Conservation (phyloP, 2,888 invertebrate genomes). For the Notodromas monacha region DNA sequence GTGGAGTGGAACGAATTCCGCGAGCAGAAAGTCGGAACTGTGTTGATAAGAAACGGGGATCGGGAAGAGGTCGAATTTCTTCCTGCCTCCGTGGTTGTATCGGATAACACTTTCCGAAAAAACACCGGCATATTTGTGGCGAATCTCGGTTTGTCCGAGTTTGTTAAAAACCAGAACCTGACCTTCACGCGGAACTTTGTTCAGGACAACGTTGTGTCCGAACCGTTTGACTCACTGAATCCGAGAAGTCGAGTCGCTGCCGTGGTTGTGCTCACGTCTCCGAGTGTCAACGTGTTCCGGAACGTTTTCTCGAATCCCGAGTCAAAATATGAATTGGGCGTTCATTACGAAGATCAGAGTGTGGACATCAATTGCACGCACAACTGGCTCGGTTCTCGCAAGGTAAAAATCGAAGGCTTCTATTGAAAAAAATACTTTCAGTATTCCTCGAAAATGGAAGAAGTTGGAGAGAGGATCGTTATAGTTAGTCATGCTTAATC, state of each 20-base stretch:
- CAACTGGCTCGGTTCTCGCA: constrained; percentile 85
- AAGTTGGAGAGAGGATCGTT: too few relatives aligned
- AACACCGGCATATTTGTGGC: constrained; percentile 65
- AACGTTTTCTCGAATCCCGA: constrained; percentile 70
- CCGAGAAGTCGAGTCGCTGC: constrained; percentile 76
- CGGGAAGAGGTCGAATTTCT: constrained; percentile 44
- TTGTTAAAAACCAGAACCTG: constrained; percentile 42
- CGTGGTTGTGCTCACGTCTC: constrained; percentile 39
- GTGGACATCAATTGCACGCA: constrained; percentile 65
- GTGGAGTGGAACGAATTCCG: constrained; percentile 68
- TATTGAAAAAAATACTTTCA: too few relatives aligned
- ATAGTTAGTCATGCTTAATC: too few relatives aligned
- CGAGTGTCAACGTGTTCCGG: constrained; percentile 52
- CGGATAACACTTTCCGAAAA: constrained; percentile 57
- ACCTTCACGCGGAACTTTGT: constrained; percentile 61
- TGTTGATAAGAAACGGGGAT: constrained; percentile 45
- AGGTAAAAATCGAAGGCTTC: too few relatives aligned
- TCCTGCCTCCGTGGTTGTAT: constrained; percentile 32
- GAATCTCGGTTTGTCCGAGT: constrained; percentile 54
- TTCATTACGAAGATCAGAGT: constrained; percentile 75
- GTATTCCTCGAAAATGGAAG: too few relatives aligned
- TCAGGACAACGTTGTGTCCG: constrained; percentile 44
- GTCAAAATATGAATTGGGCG: constrained; percentile 73
- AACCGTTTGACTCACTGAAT: constrained; percentile 46
- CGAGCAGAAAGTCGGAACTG: constrained; percentile 42